Evolutionary conservation across 2,888 invertebrate species (phyloP).

Genomic region (Agapetus fuscipes): DNA sequence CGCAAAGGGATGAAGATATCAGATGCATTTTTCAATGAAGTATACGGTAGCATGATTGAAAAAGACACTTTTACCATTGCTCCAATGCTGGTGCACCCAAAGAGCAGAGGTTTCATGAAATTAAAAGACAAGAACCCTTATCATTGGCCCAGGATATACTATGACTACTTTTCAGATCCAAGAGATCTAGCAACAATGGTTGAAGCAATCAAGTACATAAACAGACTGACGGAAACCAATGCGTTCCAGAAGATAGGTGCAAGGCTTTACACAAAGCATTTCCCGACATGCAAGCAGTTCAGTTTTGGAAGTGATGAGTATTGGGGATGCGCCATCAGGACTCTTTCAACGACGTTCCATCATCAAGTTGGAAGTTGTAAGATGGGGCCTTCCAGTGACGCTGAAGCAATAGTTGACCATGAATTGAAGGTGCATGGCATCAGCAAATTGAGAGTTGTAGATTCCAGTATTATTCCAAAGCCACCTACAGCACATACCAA

Average conservation of each 20-base stretch:
- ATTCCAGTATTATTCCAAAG: conserved; percentile 57
- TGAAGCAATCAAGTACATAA: conserved; percentile 50
- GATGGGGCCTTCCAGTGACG: conserved; percentile 57
- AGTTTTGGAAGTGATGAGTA: conserved; percentile 52
- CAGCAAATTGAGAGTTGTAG: conserved; percentile 50
- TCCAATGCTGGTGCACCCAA: conserved; percentile 63
- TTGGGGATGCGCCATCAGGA: conserved; percentile 58
- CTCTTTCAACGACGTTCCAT: conserved; percentile 51
- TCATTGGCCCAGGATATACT: conserved; percentile 65
- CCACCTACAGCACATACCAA: conserved; percentile 57
- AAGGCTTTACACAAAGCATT: conserved; percentile 38
- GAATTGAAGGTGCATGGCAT: conserved; percentile 53
- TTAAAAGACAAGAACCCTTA: conserved; percentile 64
- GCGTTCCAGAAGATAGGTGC: conserved; percentile 51
- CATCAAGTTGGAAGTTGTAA: conserved; percentile 60
- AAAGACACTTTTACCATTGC: conserved; percentile 53
- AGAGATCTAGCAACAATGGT: conserved; percentile 50
- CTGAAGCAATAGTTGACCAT: conserved; percentile 53
- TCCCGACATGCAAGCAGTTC: conserved; percentile 42
- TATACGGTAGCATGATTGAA: conserved; percentile 45
- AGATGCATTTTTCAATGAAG: conserved; percentile 43
- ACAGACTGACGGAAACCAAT: conserved; percentile 44
- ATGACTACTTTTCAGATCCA: conserved; percentile 65
- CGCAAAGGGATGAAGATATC: conserved; percentile 47
- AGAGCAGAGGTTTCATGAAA: conserved; percentile 60